phyloP scores from a whole-genome alignment of 2,888 invertebrate genomes.

The Odontomyia ornata region DNA sequence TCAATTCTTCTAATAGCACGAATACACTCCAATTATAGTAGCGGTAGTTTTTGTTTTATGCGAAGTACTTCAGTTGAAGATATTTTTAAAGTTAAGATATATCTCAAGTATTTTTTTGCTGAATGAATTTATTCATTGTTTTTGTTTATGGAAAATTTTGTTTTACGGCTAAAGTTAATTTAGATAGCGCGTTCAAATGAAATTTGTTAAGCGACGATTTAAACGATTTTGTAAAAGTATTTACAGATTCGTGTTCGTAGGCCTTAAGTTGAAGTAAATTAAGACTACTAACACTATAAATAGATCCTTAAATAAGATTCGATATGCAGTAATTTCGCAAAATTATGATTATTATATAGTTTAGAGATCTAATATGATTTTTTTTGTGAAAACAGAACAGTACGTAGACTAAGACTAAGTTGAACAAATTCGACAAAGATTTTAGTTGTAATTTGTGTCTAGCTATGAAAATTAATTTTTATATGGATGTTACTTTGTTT shows the following conservation, averaged over 20 bases:
- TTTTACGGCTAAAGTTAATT: background rate
- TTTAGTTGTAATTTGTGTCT: too few relatives aligned
- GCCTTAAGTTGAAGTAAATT: background rate
- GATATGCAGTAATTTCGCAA: slow-evolving; percentile 11
- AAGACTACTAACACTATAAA: background rate
- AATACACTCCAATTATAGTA: slow-evolving; percentile 26
- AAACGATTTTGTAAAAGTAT: too few relatives aligned
- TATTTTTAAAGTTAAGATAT: slow-evolving; percentile 10
- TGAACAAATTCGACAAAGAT: too few relatives aligned
- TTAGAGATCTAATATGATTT: too few relatives aligned
- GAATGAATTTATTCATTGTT: background rate
- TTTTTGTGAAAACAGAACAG: too few relatives aligned
- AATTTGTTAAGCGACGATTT: background rate
- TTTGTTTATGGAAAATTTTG: background rate
- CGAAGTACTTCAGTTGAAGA: background rate
- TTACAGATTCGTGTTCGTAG: background rate
- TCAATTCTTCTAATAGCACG: slow-evolving; percentile 29
- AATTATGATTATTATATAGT: background rate
- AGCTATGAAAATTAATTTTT: too few relatives aligned
- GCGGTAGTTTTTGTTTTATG: background rate
- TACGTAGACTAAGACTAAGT: too few relatives aligned
- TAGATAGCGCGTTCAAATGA: background rate
- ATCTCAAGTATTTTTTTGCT: too few relatives aligned
- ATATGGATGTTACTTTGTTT: background rate
- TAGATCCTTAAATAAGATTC: slow-evolving; percentile 21